Evolutionary conservation across 2,797 vertebrate species (phyloP).

Genomic region (Ctenopoma multispine): DNA sequence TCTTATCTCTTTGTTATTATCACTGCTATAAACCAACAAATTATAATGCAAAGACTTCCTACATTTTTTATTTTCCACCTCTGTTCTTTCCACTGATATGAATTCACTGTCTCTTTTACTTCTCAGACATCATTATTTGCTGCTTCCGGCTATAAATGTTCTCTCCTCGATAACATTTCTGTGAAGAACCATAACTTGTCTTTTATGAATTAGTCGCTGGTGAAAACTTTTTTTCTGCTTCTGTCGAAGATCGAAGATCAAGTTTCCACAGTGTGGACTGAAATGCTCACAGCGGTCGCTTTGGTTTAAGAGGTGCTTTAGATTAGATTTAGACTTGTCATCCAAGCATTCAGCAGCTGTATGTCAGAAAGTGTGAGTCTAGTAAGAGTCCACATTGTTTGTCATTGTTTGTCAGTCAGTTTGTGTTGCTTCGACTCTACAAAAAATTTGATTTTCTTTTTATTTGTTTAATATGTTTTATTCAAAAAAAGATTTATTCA

Average conservation of each 20-base stretch:
- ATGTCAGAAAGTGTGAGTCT: constrained; percentile 29
- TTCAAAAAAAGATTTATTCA: neutral
- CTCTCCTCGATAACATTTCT: constrained; percentile 3
- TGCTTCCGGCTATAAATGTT: neutral
- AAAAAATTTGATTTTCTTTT: no score
- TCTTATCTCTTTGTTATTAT: no score
- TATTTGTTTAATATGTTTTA: neutral
- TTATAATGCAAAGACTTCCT: no score
- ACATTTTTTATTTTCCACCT: no score
- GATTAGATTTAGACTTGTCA: constrained; percentile 45
- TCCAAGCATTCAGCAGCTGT: constrained; percentile 27
- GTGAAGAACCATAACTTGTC: constrained; percentile 10
- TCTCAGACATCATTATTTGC: neutral
- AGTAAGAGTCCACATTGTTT: constrained; percentile 24
- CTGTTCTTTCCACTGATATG: neutral
- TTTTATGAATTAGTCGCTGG: constrained; percentile 28
- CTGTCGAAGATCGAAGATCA: constrained; percentile 35
- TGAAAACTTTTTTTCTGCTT: constrained; percentile 4
- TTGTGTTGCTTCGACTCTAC: no score
- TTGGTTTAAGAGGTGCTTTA: constrained; percentile 49
- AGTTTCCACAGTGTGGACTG: constrained; percentile 39
- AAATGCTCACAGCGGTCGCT: constrained; percentile 44
- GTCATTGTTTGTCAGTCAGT: constrained; percentile 36
- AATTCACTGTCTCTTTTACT: neutral
- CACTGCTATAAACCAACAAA: no score